Evolutionary conservation across 2,113 vertebrate genomes (phyloP).

Genomic region (Oryzias curvinotus): DNA sequence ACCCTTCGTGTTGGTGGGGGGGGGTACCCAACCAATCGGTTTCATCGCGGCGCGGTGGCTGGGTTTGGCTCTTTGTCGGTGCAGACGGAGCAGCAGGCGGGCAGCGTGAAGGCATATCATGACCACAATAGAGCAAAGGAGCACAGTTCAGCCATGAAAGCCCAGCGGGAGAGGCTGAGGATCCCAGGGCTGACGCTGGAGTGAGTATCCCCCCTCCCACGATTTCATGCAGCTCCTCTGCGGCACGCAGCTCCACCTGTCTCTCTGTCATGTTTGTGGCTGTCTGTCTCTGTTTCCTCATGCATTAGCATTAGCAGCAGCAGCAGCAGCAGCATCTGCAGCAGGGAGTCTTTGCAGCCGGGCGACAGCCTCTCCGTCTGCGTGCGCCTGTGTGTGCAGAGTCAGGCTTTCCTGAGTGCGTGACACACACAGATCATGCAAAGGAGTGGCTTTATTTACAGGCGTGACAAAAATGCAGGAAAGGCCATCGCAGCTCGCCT

Average conservation of each 20-base stretch:
- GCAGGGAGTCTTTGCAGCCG: slow-evolving; percentile 75
- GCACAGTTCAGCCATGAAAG: slow-evolving; percentile 92
- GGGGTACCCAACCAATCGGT: slow-evolving; percentile 67
- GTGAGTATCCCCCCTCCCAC: slow-evolving; percentile 94
- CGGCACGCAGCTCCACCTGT: slow-evolving; percentile 39
- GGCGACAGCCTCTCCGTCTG: slow-evolving; percentile 47
- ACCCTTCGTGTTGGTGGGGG: slow-evolving; percentile 17
- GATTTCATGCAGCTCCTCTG: slow-evolving; percentile 32
- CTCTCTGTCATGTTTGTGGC: slow-evolving; percentile 54
- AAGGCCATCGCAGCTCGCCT: slow-evolving; percentile 50
- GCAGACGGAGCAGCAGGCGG: slow-evolving; percentile 72
- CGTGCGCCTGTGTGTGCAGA: slow-evolving; percentile 37
- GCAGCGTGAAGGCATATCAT: slow-evolving; percentile 85
- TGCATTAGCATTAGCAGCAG: slow-evolving; percentile 68
- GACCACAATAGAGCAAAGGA: slow-evolving; percentile 90
- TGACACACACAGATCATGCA: not conserved
- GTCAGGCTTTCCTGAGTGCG: slow-evolving; percentile 22
- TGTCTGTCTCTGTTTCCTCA: slow-evolving; percentile 48
- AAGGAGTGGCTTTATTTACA: slow-evolving; percentile 22
- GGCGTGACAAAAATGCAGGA: slow-evolving; percentile 22
- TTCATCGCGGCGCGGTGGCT: slow-evolving; percentile 84
- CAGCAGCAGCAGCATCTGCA: slow-evolving; percentile 79
- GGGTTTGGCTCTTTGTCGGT: slow-evolving; percentile 88
- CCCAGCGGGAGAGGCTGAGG: slow-evolving; percentile 98
- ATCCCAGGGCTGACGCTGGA: slow-evolving; percentile 99